phyloP scores from a whole-genome alignment of 2,888 invertebrate genomes.

The Hypercompe scribonia region DNA sequence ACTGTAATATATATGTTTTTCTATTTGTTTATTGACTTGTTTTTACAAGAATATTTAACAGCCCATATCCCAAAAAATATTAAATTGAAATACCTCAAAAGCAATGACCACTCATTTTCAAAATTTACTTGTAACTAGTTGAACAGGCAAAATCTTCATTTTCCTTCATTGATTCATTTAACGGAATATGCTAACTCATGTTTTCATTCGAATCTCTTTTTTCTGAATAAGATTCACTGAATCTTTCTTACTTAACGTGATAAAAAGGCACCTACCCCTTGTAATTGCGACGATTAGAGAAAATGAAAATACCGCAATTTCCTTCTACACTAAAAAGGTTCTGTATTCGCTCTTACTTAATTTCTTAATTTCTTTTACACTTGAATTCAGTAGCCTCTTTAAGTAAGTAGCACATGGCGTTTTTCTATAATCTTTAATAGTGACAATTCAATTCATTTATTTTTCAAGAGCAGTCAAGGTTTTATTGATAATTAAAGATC shows the following conservation, averaged over 20 bases:
- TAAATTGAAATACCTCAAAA: not conserved
- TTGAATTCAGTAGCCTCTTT: conserved; percentile 33
- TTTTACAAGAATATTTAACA: too few relatives aligned
- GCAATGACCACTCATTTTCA: not conserved
- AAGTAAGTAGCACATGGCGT: conserved; percentile 13
- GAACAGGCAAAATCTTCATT: not conserved
- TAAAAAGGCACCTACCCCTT: conserved; percentile 26
- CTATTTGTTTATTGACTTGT: too few relatives aligned
- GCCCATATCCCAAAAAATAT: not conserved
- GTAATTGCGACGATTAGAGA: conserved; percentile 25
- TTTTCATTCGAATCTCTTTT: conserved; percentile 20
- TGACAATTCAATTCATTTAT: not conserved
- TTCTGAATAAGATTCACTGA: conserved; percentile 23
- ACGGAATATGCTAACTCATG: conserved; percentile 17
- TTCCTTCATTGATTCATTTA: conserved; percentile 9
- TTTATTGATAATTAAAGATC: not conserved
- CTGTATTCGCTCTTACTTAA: conserved; percentile 36
- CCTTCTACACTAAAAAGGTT: conserved; percentile 29
- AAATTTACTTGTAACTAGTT: not conserved
- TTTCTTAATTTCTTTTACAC: too few relatives aligned
- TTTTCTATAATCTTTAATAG: not conserved
- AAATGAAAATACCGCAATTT: conserved; percentile 42
- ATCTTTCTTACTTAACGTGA: conserved; percentile 26
- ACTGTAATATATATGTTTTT: not conserved
- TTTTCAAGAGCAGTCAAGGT: not conserved